Base-by-base conservation (phyloP, 1,140 invertebrate species). In the Sesamia nonagrioides region DNA sequence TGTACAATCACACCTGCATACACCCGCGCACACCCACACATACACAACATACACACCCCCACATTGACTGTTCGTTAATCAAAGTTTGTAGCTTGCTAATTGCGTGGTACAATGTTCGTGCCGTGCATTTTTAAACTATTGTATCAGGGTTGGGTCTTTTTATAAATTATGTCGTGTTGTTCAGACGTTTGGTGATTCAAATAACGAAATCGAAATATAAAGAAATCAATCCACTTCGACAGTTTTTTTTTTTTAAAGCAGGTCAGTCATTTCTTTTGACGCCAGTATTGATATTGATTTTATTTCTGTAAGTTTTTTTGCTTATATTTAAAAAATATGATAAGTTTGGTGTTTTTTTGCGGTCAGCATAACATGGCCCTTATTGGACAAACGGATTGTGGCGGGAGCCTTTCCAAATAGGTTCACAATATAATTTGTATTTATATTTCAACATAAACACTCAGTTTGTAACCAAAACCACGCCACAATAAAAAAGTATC, bases 1-100 rank as follows among this genome's bases (percentile, higher is more conserved):
- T 42, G 37, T 63, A 58, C 58, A 63, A 75, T 75, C 73, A 75
- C 35, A 56, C 54, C 1, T 37, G 7, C 37, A 37, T 37, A 37
- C 7, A 37, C 37, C 37, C 37, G n/a, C n/a, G n/a, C n/a, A n/a
- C n/a, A n/a, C n/a, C n/a, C 37, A 5, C 3, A 37, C 37, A 37
- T 37, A 37, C 37, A 37, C 37, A 37, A 37, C 37, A n/a, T n/a
- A n/a, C n/a, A 37, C 37, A 37, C n/a, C n/a, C 18, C 52, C n/a
- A 54, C 52, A 54, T 37, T 37, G 15, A 54, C 52, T 17, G 15
- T 54, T 54, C 18, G 52, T 54, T 54, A 54, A n/a, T 56, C 21
- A 56, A 56, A 63, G 37, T 40, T 18, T 37, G 60, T 42, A 61
- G 35, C 60, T 18, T n/a, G 37, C 60, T 63, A 63, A 63, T 63